A percentile compares a stretch with the other conserved stretches of the same genome.
These are phyloP conservation scores for Zhengitettix transpicula DNA, from an alignment of 2,888 invertebrate genomes.

Conservation along the genomic window DNA sequence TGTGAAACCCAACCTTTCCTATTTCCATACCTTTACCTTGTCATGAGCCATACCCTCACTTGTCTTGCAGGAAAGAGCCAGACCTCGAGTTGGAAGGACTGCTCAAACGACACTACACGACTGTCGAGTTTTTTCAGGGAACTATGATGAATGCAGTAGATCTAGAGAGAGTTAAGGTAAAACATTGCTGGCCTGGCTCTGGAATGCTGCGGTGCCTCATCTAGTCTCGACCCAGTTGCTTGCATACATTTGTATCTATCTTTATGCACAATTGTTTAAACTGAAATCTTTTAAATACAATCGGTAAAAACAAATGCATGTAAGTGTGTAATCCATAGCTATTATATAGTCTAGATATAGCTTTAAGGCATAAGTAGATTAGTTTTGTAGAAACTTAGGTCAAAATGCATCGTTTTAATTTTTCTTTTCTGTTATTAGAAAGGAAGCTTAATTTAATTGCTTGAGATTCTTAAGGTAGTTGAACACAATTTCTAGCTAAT, in stretches of 20 bases:
- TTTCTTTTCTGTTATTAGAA: too few species aligned
- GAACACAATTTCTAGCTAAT: too few species aligned
- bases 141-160: constrained; percentile 99
- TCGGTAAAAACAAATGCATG: not conserved
- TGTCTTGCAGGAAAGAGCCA: constrained; percentile 87
- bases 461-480: too few species aligned
- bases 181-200: not conserved
- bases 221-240: not conserved
- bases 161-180: constrained; percentile 98
- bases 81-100: constrained; percentile 99
- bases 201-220: constrained; percentile 1
- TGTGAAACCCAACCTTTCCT: too few species aligned
- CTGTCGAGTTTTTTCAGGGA: constrained; percentile 99
- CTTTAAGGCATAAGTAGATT: too few species aligned
- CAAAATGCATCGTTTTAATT: too few species aligned
- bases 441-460: too few species aligned
- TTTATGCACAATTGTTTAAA: not conserved
- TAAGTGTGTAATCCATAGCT: too few species aligned
- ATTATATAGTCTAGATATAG: too few species aligned
- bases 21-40: not conserved
- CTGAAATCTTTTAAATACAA: not conserved
- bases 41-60: not conserved
- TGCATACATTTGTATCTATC: not conserved
- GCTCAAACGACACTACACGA: constrained; percentile 99
- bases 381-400: too few species aligned